phyloP scores from a whole-genome alignment of 2,113 vertebrate species.

The Oreochromis aureus region DNA sequence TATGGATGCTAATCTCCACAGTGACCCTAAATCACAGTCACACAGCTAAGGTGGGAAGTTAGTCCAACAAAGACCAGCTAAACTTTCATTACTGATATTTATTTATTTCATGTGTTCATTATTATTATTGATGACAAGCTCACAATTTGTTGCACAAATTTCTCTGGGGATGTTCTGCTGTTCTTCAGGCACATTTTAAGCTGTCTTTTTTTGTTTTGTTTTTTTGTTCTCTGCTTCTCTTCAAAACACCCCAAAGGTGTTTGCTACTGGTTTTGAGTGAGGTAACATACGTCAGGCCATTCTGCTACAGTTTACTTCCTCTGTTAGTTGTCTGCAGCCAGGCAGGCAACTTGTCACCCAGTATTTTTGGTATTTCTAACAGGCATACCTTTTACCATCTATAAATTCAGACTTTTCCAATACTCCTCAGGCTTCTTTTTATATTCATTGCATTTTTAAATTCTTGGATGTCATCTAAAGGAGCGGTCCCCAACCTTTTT shows the following conservation, averaged over 20 bases:
- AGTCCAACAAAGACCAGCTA: not conserved
- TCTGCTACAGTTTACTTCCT: not conserved
- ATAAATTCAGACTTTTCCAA: not conserved
- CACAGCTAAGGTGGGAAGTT: not conserved
- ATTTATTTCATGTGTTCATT: not conserved
- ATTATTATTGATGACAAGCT: not conserved
- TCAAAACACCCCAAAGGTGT: not conserved
- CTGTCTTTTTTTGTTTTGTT: not conserved
- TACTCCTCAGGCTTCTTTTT: not conserved
- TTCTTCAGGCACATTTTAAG: not conserved
- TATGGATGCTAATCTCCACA: not conserved
- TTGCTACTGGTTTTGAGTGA: not conserved
- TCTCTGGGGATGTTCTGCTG: not conserved
- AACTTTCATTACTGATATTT: not conserved
- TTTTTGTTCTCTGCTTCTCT: fast-evolving
- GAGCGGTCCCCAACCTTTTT: not conserved
- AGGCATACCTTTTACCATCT: not conserved
- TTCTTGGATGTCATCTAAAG: not conserved
- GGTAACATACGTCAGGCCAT: fast-evolving
- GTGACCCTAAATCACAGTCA: not conserved
- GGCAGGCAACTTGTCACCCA: not conserved
- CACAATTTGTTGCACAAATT: not conserved
- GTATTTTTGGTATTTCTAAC: not conserved
- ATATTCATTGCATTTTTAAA: not conserved
- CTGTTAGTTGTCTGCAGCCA: not conserved